Evolutionary conservation across 2,888 invertebrate genomes (phyloP), one percentile per base, ranked within the genome.

Genomic region (Erebia ligea): DNA sequence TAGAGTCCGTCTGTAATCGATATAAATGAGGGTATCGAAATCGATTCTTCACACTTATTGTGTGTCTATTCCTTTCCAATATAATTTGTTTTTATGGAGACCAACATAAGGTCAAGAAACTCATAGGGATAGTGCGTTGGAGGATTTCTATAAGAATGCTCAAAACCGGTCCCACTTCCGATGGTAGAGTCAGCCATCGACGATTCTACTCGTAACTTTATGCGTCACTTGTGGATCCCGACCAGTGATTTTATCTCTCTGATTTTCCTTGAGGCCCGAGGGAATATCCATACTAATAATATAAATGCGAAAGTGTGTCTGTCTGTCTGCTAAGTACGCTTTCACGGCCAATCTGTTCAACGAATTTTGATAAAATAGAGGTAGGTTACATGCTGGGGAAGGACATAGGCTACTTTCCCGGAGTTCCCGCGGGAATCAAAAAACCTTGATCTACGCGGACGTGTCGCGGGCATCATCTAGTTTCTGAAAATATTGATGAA

Each of bases 131-230:
- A 75, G 76, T 77, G 76, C 77, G 77, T 78, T 77, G 73, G 75
- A 81, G 81, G 84, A 84, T 84, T 86, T 84, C 86, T 57, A 67
- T 67, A 88, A 86, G 88, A 90, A 91, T 90, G 88, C 80, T 80
- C 74, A 77, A 80, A 87, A 87, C 88, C 89, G 86, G 86, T 86
- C 82, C 77, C 76, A 84, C 85, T 89, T 91, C 91, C 90, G 90
- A 86, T 80, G 79, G 77, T 71, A 76, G 70, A 68, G 73, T 73
- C 69, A 72, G 73, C 72, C 68, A 67, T 68, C 67, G 70, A 69
- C 65, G 73, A 70, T 62, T 64, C 68, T 72, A 45, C 45, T 45
- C 13, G 45, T 45, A 63, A 66, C 63, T 71, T 25, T 66, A 72
- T 75, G 72, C 73, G 75, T 77, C 77, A 78, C 73, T 68, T 68